Percentiles rank a stretch among this genome's conserved stretches.
Conservation (phyloP, 2,797 vertebrate genomes). For the Chloroceryle amazona region DNA sequence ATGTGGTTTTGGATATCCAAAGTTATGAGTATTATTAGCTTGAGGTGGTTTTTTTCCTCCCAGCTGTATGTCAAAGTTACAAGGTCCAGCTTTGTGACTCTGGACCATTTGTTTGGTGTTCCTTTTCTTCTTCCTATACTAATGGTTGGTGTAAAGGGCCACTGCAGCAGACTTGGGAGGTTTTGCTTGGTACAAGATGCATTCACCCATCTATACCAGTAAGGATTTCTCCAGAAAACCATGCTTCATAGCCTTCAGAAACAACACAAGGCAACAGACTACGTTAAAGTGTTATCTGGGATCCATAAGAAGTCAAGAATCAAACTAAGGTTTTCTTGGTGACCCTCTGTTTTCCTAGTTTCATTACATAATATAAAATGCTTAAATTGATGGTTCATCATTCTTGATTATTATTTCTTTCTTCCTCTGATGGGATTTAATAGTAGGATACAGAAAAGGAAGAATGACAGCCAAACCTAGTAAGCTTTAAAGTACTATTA, state of each 20-base stretch:
- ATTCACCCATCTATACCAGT: background rate
- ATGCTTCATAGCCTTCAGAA: accelerated
- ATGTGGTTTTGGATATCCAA: background rate
- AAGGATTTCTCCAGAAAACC: background rate
- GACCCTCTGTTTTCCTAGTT: background rate
- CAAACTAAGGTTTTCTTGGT: background rate
- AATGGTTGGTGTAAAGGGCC: background rate
- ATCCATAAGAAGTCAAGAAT: background rate
- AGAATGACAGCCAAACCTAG: background rate
- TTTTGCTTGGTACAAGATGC: background rate
- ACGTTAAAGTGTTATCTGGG: background rate
- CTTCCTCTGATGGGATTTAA: background rate
- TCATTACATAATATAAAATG: background rate
- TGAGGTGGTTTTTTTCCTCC: background rate
- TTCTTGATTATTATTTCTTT: background rate
- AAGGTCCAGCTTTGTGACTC: background rate
- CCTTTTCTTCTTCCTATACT: background rate
- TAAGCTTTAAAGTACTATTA: background rate
- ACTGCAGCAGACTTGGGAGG: background rate
- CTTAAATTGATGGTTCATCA: background rate
- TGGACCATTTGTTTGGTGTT: background rate
- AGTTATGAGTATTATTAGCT: background rate
- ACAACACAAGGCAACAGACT: background rate
- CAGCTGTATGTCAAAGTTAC: background rate
- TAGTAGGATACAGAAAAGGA: background rate